Evolutionary conservation across 2,888 invertebrate species (phyloP).

Genomic region (Drosophila cognata): DNA sequence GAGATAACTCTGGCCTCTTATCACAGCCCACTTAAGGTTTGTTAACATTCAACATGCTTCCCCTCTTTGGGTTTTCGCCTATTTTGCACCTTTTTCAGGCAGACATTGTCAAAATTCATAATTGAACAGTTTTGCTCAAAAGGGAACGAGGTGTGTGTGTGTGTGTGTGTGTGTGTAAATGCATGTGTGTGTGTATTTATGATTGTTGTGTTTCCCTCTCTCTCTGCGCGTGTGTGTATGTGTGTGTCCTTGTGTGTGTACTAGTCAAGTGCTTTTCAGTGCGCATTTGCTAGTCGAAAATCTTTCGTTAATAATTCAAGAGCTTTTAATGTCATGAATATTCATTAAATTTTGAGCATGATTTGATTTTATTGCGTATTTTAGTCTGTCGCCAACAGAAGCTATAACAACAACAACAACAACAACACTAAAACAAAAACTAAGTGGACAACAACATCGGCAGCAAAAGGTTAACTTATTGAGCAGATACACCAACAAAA

Average conservation of each 20-base stretch:
- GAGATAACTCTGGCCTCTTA: conserved; percentile 29
- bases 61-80: conserved; percentile 56
- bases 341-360: conserved; percentile 78
- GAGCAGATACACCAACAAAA: conserved; percentile 8
- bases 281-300: conserved; percentile 75
- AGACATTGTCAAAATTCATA: conserved; percentile 78
- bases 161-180: conserved; percentile 37
- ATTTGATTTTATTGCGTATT: conserved; percentile 79
- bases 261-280: conserved; percentile 66
- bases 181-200: conserved; percentile 26
- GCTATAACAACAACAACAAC: conserved; percentile 16
- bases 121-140: conserved; percentile 69
- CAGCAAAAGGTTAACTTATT: conserved; percentile 6
- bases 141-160: conserved; percentile 13
- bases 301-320: conserved; percentile 80
- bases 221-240: conserved; percentile 13
- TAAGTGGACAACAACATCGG: conserved; percentile 9
- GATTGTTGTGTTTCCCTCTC: conserved; percentile 19
- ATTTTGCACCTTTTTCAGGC: conserved; percentile 69
- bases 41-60: conserved; percentile 35
- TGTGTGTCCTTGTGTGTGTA: conserved; percentile 22
- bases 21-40: conserved; percentile 62
- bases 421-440: conserved; percentile 7
- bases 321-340: conserved; percentile 81
- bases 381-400: conserved; percentile 51